Evolutionary conservation across 2,888 invertebrate genomes (phyloP).

Genomic region (Lypha dubia): DNA sequence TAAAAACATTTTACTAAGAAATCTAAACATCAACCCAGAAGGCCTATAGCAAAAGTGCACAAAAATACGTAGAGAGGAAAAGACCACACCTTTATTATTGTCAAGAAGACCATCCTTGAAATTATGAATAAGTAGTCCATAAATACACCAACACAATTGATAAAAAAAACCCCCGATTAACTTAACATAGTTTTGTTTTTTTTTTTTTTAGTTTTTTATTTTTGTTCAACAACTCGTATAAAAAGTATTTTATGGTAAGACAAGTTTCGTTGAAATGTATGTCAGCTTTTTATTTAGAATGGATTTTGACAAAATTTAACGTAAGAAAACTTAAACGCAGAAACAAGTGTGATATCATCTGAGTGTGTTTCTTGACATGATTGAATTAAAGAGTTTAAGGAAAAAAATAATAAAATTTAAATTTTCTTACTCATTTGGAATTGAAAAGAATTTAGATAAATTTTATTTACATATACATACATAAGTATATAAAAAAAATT

Average conservation of each 20-base stretch:
- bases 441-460: constrained; percentile 33
- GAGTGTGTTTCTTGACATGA: constrained; percentile 7
- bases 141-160: constrained; percentile 16
- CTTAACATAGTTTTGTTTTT: constrained; percentile 44
- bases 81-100: constrained; percentile 50
- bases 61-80: constrained; percentile 1
- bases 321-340: constrained; percentile 18
- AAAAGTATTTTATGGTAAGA: constrained; percentile 53
- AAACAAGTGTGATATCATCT: constrained; percentile 70
- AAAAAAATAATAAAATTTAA: constrained; percentile 21
- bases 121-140: constrained; percentile 31
- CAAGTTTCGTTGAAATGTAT: constrained; percentile 64
- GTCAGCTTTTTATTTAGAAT: constrained; percentile 48
- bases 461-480: not conserved
- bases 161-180: constrained; percentile 58
- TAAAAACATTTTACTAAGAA: constrained; percentile 29
- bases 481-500: no score
- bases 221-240: constrained; percentile 22
- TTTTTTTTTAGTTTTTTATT: constrained; percentile 33
- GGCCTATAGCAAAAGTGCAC: constrained; percentile 20
- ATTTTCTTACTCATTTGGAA: constrained; percentile 52
- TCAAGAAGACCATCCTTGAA: constrained; percentile 65
- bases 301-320: constrained; percentile 6
- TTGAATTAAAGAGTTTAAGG: not conserved
- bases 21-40: constrained; percentile 26